Evolutionary conservation across 2,113 vertebrate genomes (phyloP).

Genomic region (Leucopsar rothschildi): DNA sequence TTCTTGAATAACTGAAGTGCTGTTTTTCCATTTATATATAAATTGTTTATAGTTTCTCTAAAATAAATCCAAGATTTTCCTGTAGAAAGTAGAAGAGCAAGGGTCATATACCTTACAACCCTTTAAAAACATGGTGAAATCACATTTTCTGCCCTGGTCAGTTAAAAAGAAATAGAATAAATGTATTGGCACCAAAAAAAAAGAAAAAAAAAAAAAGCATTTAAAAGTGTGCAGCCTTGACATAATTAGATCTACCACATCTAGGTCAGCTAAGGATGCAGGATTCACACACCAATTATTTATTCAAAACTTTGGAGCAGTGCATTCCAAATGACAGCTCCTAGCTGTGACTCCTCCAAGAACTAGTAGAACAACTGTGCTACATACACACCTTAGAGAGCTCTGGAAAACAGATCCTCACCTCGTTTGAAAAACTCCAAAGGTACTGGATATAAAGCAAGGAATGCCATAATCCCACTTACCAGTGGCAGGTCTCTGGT

Average conservation of each 20-base stretch:
- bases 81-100: neutral
- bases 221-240: neutral
- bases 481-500: neutral
- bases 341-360: neutral
- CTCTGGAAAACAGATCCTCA: neutral
- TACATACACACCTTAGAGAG: neutral
- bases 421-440: neutral
- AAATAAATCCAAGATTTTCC: neutral
- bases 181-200: neutral
- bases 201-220: neutral
- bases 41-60: neutral
- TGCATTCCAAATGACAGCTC: neutral
- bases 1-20: neutral
- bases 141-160: neutral
- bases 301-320: constrained; percentile 44
- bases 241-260: constrained; percentile 47
- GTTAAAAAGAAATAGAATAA: neutral
- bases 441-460: neutral
- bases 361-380: neutral
- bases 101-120: neutral
- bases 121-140: neutral
- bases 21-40: neutral
- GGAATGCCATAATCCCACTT: neutral
- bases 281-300: constrained; percentile 20
- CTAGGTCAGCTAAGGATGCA: constrained; percentile 35